Percentiles rank a stretch among this genome's conserved stretches.
Conservation (phyloP, 2,797 vertebrate species). For the Pseudotriccus pelzelni region DNA sequence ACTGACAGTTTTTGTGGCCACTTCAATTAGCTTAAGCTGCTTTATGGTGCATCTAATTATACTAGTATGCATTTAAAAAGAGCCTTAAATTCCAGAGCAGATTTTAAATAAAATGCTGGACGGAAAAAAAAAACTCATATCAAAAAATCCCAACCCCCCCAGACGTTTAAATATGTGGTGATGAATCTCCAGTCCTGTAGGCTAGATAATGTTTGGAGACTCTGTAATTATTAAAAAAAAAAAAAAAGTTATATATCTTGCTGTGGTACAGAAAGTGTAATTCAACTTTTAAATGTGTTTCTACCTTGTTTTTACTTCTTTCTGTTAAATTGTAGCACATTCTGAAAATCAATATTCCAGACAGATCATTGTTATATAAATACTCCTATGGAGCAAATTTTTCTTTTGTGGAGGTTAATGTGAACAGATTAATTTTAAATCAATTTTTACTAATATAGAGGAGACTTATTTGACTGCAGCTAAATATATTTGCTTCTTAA, state of each 20-base stretch:
- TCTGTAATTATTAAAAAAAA: background rate
- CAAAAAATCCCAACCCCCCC: background rate
- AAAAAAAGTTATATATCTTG: background rate
- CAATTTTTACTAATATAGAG: background rate
- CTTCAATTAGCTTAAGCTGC: slow-evolving; percentile 57
- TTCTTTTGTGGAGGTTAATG: background rate
- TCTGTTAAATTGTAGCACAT: background rate
- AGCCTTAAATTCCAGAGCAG: slow-evolving; percentile 1
- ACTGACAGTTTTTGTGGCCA: slow-evolving; percentile 56
- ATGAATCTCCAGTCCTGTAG: background rate
- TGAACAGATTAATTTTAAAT: background rate
- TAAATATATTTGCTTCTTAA: background rate
- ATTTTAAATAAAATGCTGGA: slow-evolving; percentile 22
- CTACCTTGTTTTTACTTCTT: background rate
- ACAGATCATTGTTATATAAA: background rate
- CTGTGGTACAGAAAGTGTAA: fast-evolving
- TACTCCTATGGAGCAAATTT: background rate
- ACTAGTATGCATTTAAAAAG: background rate
- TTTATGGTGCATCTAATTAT: slow-evolving; percentile 49
- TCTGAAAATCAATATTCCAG: background rate
- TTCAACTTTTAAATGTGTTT: background rate
- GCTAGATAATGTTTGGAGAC: background rate
- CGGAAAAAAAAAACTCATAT: background rate
- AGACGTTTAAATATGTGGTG: background rate
- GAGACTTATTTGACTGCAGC: fast-evolving